Conservation (phyloP, 2,113 vertebrate genomes). For the Petromus typicus region DNA sequence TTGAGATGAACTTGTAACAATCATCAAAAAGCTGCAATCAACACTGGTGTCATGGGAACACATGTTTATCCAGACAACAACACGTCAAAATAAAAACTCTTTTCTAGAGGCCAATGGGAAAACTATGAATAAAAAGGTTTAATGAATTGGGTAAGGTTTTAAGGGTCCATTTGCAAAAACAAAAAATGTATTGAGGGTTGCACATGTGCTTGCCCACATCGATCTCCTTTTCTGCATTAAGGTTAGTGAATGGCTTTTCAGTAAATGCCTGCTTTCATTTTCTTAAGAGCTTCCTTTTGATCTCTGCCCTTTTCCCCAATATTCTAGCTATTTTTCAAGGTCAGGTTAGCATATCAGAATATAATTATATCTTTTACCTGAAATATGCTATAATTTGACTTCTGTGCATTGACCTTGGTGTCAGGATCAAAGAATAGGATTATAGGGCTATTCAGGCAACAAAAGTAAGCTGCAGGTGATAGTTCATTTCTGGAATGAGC, state of each 20-base stretch:
- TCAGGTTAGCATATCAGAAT: slow-evolving; percentile 39
- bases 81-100: slow-evolving; percentile 67
- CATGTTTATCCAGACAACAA: slow-evolving; percentile 56
- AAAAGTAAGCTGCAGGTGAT: neutral
- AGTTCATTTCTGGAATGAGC: slow-evolving; percentile 12
- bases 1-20: slow-evolving; percentile 61
- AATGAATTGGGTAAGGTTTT: slow-evolving; percentile 36
- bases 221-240: neutral
- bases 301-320: neutral
- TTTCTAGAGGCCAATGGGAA: slow-evolving; percentile 45
- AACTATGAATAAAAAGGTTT: slow-evolving; percentile 54
- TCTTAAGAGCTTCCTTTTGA: slow-evolving; percentile 51
- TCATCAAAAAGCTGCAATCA: slow-evolving; percentile 63
- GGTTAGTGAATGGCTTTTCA: slow-evolving; percentile 50
- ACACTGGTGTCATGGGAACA: slow-evolving; percentile 43
- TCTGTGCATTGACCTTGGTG: slow-evolving; percentile 14
- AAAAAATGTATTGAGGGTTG: neutral
- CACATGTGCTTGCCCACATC: neutral
- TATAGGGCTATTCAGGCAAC: neutral
- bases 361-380: slow-evolving; percentile 58
- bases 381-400: slow-evolving; percentile 62
- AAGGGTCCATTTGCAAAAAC: neutral
- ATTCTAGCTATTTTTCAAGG: slow-evolving; percentile 46
- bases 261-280: slow-evolving; percentile 58
- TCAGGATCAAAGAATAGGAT: slow-evolving; percentile 5